Evolutionary conservation across 1,140 invertebrate genomes (phyloP), one percentile per base, ranked within the genome.

Genomic region (Linepithema humile): DNA sequence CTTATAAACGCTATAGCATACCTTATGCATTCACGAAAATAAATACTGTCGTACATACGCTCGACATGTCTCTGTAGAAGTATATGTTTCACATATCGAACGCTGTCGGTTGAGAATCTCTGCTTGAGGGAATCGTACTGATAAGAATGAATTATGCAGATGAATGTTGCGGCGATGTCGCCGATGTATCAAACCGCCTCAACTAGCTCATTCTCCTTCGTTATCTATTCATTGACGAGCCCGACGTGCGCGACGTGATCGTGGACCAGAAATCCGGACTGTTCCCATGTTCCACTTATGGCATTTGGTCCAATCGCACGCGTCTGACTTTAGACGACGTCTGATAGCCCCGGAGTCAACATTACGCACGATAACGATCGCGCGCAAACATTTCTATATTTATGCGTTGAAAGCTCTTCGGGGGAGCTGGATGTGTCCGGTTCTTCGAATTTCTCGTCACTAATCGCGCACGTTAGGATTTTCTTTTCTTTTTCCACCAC

Each of bases 131-230:
- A 93, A 92, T 93, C 91, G 85, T 87, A 92, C 89, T 92, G 92
- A 92, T 92, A 92, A 93, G 92, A 93, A 93, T 91, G 90, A 93
- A 93, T 93, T 93, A 93, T 93, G 92, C 90, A 91, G 90, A 94
- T 94, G 92, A 93, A 94, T 94, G 91, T 92, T 93, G 91, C 90
- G 91, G 92, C 90, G 92, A 93, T 93, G 92, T 93, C 91, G 92
- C 92, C 91, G 92, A 94, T 93, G 91, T 93, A 92, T 94, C 90
- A 93, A 90, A 92, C 90, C 87, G 91, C 88, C 90, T 93, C 91
- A 94, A 94, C 93, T 93, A 90, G 91, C 92, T 93, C 92, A 93
- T 93, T 94, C 91, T 92, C 89, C 91, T 93, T 93, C 92, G 92
- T 94, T 93, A 92, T 93, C 92, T 92, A 91, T 93, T 93, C 92